Conservation (phyloP, 2,113 vertebrate species). For the Siniperca chuatsi region DNA sequence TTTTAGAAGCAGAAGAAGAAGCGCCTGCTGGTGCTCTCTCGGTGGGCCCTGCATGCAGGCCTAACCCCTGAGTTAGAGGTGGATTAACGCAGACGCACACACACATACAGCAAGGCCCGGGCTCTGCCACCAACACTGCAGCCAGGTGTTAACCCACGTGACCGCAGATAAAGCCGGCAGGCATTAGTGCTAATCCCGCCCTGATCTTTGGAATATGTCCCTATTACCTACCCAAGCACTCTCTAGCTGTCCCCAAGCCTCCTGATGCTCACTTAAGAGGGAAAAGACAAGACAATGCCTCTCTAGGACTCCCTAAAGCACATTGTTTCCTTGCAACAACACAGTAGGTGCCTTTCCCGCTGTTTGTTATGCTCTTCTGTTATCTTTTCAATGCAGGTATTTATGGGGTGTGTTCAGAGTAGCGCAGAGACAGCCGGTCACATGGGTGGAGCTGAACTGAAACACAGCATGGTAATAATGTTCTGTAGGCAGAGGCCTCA, state of each 20-base stretch:
- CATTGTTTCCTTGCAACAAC: constrained; percentile 62
- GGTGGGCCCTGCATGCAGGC: constrained; percentile 37
- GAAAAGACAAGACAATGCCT: constrained; percentile 65
- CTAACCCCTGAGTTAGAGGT: constrained; percentile 69
- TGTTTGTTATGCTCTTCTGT: constrained; percentile 59
- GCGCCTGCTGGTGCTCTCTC: constrained; percentile 42
- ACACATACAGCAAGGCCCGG: constrained; percentile 56
- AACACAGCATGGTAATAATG: constrained; percentile 31
- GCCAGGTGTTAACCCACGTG: constrained; percentile 86
- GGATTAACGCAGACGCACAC: constrained; percentile 70
- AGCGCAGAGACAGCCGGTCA: constrained; percentile 42
- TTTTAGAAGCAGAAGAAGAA: constrained; percentile 14
- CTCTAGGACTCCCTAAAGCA: constrained; percentile 61
- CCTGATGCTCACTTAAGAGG: constrained; percentile 71
- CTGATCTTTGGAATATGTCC: constrained; percentile 86
- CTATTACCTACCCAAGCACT: constrained; percentile 75
- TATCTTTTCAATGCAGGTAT: constrained; percentile 64
- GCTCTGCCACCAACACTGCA: constrained; percentile 71
- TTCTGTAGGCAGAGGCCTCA: constrained; percentile 48
- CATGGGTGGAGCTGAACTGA: constrained; percentile 57
- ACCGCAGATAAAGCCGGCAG: constrained; percentile 82
- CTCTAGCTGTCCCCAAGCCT: constrained; percentile 73
- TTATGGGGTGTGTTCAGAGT: constrained; percentile 66
- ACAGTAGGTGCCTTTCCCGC: constrained; percentile 73
- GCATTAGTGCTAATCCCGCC: constrained; percentile 86